Base-by-base conservation (phyloP, 1,140 invertebrate species). In the Drosophila takahashii region DNA sequence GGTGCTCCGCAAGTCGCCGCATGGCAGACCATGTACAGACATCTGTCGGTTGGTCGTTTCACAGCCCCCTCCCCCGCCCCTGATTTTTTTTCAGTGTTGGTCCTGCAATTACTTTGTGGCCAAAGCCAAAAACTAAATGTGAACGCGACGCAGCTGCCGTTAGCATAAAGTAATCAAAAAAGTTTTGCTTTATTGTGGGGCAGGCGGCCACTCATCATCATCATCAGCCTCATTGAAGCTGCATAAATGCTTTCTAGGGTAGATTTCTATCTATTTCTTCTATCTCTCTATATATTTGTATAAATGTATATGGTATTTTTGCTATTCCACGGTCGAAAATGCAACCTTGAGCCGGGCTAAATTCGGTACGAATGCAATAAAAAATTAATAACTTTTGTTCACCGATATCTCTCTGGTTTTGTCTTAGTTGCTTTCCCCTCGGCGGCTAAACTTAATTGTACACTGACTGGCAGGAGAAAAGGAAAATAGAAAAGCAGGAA, bases 81-180 rank as follows among this genome's bases (percentile, higher is more conserved):
- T 34, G 26, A 50, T 51, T 47, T 65, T 42, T 41, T 42, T 16
- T 13, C 51, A 57, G 54, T 76, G 74, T 53, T 50, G 72, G 52
- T 44, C 72, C 61, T 67, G 73, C 73, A 77, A 77, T 77, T 77
- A 77, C 73, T 77, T 77, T 77, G 73, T 36, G 72, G 61, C 61
- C 71, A 76, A 75, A 76, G 72, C 62, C 73, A 66, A 77, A 81
- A 76, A 76, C 73, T 77, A 76, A 72, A 81, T 81, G 79, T 73
- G 79, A 48, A 71, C 73, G 80, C 56, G 71, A 79, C 80, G 52
- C 80, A 84, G 80, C 80, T 83, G 80, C 80, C 76, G 80, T 66
- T 72, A 62, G 80, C 76, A 83, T 84, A 76, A 83, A 83, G 80
- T 83, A 83, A 83, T 83, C 80, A 83, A 79, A 84, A 83, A 83